Conservation (phyloP, 2,797 vertebrate species). For the Tokudaia muenninki region DNA sequence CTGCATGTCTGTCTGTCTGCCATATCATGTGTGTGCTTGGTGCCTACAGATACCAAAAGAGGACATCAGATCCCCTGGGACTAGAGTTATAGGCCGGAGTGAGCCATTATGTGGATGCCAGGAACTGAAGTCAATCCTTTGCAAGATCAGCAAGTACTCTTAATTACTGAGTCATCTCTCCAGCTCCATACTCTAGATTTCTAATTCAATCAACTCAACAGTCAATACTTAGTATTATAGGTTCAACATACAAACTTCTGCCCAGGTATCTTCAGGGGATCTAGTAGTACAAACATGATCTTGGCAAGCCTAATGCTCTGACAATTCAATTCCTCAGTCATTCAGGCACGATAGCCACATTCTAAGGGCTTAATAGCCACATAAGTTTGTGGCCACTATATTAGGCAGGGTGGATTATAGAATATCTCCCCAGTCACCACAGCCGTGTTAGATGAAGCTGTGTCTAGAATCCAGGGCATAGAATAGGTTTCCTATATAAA, state of each 20-base stretch:
- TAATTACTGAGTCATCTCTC: neutral
- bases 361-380: neutral
- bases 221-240: neutral
- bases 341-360: neutral
- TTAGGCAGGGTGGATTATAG: neutral
- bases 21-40: too few species aligned
- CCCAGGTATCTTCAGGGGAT: neutral
- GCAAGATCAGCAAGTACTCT: neutral
- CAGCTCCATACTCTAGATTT: neutral
- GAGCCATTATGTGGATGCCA: neutral
- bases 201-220: neutral
- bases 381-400: neutral
- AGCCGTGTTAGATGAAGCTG: neutral
- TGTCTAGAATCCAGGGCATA: neutral
- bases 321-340: neutral
- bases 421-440: neutral
- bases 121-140: neutral
- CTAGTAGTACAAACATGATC: neutral
- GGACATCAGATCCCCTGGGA: neutral
- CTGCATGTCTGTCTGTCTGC: neutral
- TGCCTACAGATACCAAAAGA: neutral
- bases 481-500: neutral
- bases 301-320: neutral
- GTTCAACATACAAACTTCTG: neutral
- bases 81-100: neutral